phyloP scores from a whole-genome alignment of 1,140 invertebrate species.

The Bilobella aurantiaca region DNA sequence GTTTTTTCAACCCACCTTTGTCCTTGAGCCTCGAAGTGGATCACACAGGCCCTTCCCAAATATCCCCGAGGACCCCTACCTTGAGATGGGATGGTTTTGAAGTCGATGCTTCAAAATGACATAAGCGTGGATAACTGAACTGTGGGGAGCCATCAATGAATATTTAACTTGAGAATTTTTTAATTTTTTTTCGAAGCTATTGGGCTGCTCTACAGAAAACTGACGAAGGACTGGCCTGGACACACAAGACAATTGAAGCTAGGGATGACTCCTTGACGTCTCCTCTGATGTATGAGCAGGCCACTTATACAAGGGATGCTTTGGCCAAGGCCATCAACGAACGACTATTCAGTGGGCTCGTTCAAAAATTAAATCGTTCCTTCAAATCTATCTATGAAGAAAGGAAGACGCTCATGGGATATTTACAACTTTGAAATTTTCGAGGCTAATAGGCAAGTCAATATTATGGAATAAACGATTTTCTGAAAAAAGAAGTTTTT shows the following conservation, averaged over 20 bases:
- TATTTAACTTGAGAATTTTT: neutral
- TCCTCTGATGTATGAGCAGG: conserved; percentile 61
- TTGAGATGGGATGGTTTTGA: too few species aligned
- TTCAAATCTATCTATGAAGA: conserved; percentile 48
- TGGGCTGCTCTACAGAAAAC: conserved; percentile 55
- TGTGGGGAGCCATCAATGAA: too few species aligned
- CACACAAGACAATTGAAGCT: conserved; percentile 73
- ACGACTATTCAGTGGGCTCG: conserved; percentile 78
- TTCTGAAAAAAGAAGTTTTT: too few species aligned
- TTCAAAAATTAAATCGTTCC: conserved; percentile 64
- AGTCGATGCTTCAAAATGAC: too few species aligned
- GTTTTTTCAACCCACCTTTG: too few species aligned
- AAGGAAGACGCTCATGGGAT: conserved; percentile 63
- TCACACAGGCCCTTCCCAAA: too few species aligned
- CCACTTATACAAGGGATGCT: conserved; percentile 69
- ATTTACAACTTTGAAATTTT: conserved; percentile 93
- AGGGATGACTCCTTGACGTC: conserved; percentile 69
- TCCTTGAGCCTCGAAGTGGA: too few species aligned
- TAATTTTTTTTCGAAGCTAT: conserved; percentile 45
- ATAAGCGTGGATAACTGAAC: too few species aligned
- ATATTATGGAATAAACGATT: too few species aligned
- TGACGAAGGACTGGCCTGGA: conserved; percentile 64
- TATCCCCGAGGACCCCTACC: too few species aligned
- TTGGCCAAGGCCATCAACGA: conserved; percentile 80
- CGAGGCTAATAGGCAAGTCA: conserved; percentile 63